These are phyloP conservation scores for Rhadina sibilatrix DNA, from an alignment of 2,113 vertebrate species.

Conservation along the genomic window DNA sequence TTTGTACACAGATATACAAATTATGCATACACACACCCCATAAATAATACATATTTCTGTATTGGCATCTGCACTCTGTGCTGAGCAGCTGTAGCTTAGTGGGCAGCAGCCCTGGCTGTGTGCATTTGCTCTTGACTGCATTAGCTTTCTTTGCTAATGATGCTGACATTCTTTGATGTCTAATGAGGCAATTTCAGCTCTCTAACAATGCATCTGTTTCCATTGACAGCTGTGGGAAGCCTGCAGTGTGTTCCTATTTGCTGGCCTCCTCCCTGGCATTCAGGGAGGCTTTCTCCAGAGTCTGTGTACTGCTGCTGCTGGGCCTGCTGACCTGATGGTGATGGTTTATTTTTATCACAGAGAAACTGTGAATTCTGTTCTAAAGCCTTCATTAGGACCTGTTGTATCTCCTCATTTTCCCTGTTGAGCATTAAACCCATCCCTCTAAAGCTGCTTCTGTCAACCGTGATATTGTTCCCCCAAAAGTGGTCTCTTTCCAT, in stretches of 20 bases:
- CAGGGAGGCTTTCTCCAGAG: background rate
- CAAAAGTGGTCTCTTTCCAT: background rate
- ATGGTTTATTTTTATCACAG: background rate
- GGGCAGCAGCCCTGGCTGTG: background rate
- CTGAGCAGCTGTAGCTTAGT: background rate
- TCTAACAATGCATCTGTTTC: background rate
- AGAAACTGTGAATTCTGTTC: background rate
- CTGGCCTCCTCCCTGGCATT: background rate
- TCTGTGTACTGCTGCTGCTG: background rate
- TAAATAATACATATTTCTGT: rapidly evolving
- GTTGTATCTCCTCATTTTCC: background rate
- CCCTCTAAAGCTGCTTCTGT: background rate
- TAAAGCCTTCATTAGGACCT: background rate
- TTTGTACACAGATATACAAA: rapidly evolving
- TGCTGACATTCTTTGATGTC: background rate
- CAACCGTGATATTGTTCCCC: rapidly evolving
- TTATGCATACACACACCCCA: no score
- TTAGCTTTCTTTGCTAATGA: background rate
- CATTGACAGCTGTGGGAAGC: background rate
- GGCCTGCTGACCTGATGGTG: background rate
- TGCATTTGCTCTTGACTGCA: background rate
- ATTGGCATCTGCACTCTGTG: background rate
- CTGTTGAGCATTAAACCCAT: background rate
- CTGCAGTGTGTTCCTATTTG: background rate
- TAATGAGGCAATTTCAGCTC: background rate